Conservation (phyloP, 2,797 vertebrate species). For the Protonibea diacanthus region DNA sequence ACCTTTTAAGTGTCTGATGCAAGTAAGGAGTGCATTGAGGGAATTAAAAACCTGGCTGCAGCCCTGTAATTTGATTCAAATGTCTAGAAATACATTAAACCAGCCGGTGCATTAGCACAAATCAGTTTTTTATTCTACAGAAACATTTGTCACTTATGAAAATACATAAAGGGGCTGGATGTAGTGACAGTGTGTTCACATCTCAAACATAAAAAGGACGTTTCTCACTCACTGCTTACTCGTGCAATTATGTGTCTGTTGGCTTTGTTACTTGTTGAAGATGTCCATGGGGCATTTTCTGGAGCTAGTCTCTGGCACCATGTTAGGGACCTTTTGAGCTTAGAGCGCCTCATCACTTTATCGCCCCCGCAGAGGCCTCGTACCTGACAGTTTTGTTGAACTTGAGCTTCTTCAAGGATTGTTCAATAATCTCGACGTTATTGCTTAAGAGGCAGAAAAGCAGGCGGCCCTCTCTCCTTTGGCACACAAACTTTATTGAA, state of each 20-base stretch:
- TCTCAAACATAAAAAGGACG: slow-evolving; percentile 22
- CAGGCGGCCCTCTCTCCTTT: slow-evolving; percentile 52
- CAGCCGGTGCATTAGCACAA: background rate
- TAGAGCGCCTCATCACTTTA: slow-evolving; percentile 21
- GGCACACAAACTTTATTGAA: slow-evolving; percentile 69
- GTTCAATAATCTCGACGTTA: slow-evolving; percentile 81
- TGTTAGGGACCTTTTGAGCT: slow-evolving; percentile 1
- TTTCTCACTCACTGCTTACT: slow-evolving; percentile 29
- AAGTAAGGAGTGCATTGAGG: background rate
- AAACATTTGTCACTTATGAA: slow-evolving; percentile 12
- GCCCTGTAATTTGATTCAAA: background rate
- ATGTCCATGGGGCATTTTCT: slow-evolving; percentile 37
- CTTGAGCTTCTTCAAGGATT: slow-evolving; percentile 66
- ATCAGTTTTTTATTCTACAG: slow-evolving; percentile 6
- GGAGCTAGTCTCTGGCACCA: slow-evolving; percentile 13
- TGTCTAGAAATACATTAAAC: background rate
- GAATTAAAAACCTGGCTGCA: background rate
- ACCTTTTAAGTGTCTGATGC: background rate
- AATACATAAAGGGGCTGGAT: slow-evolving; percentile 13
- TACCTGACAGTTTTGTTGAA: slow-evolving; percentile 46
- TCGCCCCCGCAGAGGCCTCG: slow-evolving; percentile 40
- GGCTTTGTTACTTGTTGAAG: slow-evolving; percentile 30
- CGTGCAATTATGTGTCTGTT: slow-evolving; percentile 25
- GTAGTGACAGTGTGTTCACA: background rate
- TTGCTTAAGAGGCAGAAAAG: slow-evolving; percentile 81